Percentiles rank a stretch among this genome's conserved stretches.
These are phyloP conservation scores for Fragum whitleyi DNA, from an alignment of 2,888 invertebrate genomes.

Conservation along the genomic window DNA sequence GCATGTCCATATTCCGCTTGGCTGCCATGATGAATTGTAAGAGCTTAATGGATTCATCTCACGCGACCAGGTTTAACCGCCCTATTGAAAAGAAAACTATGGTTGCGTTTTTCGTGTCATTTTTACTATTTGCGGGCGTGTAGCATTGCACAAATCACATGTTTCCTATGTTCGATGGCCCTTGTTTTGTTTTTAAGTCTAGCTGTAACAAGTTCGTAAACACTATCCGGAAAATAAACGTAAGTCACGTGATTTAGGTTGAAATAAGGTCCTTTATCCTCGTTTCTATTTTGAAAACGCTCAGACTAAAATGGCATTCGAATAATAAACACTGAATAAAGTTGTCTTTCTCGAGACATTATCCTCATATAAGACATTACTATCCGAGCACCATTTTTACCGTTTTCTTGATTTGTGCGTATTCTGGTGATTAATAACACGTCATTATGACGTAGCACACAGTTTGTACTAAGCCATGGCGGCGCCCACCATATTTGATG, in stretches of 20 bases:
- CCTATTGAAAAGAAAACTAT: constrained; percentile 24
- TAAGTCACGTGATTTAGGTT: background rate
- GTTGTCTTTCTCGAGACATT: background rate
- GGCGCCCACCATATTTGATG: constrained; percentile 85
- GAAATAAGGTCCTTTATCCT: background rate
- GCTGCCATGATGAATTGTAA: constrained; percentile 2
- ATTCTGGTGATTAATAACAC: background rate
- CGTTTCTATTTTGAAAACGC: background rate
- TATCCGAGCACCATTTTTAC: constrained; percentile 12
- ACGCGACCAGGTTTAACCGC: constrained; percentile 32
- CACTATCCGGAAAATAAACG: background rate
- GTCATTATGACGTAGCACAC: constrained; percentile 10
- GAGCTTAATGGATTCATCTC: constrained; percentile 36
- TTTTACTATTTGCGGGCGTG: constrained; percentile 40
- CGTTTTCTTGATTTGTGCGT: constrained; percentile 5
- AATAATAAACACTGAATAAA: background rate
- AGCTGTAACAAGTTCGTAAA: background rate
- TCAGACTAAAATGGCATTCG: background rate
- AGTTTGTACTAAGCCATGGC: constrained; percentile 81
- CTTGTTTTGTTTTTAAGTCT: background rate
- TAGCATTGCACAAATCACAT: constrained; percentile 49
- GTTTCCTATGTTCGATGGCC: background rate
- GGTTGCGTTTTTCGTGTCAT: constrained; percentile 28
- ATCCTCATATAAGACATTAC: background rate
- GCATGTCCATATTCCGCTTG: constrained; percentile 23